Evolutionary conservation across 2,113 vertebrate genomes (phyloP), one percentile per base, ranked within the genome.

Genomic region (Nasalis larvatus): DNA sequence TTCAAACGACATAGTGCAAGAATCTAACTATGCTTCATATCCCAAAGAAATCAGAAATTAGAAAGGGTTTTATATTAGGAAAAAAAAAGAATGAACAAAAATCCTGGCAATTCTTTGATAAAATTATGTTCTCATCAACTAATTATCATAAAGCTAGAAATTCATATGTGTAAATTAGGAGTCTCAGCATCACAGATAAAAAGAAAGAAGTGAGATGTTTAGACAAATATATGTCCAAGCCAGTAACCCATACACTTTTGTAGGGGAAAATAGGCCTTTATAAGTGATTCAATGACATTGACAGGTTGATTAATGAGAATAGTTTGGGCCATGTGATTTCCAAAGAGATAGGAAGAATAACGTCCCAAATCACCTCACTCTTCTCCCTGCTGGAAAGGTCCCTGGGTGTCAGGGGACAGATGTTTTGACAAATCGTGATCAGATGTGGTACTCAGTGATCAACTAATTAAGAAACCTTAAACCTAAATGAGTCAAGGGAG

Each of bases 131-230:
- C 56, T 93, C 35, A 95, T 49, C 42, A 94, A 40, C n/a, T 74
- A 97, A 92, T 58, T 86, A n/a, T 77, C 89, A 94, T 42, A 95
- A 89, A 86, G 25, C 49, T 37, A 96, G 42, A 96, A 82, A 90
- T 66, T 63, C 73, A 1, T 54, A 68, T 89, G 16, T 92, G 96
- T 37, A 74, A 83, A 76, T 4, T 35, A 81, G 82, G 52, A 96
- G 30, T 68, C 27, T 86, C 8, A 89, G 30, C 42, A 90, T 49
- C 37, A 81, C 17, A 80, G 17, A 76, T 58, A 86, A 1, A 94
- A 71, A 84, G 37, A 37, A 69, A 95, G 37, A 89, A 85, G 25
- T 60, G 30, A 92, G 27, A 47, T 71, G 69, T 95, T 93, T 45
- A 76, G 66, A 86, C 23, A 89, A 86, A 81, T 69, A 74, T 7